Conservation (phyloP, 2,113 vertebrate species). For the Phaethon lepturus region DNA sequence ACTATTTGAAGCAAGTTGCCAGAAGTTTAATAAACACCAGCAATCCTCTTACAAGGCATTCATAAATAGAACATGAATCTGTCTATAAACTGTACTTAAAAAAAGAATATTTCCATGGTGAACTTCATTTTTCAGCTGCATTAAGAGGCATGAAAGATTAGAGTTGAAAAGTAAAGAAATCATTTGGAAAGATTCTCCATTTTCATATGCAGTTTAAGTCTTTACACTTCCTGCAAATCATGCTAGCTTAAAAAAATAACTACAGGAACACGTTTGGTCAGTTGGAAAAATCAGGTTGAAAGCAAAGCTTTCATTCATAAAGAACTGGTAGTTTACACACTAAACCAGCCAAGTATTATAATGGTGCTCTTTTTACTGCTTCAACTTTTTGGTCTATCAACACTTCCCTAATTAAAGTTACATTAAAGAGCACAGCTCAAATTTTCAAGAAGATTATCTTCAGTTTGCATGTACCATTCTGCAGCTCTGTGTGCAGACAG, state of each 20-base stretch:
- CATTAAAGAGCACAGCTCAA: background rate
- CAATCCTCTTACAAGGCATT: conserved; percentile 51
- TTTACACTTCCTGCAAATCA: conserved; percentile 42
- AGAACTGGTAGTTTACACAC: background rate
- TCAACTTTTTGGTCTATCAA: background rate
- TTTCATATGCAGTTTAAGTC: conserved; percentile 31
- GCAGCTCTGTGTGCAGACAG: background rate
- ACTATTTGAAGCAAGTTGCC: conserved; percentile 11
- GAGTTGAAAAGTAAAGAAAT: conserved; percentile 67
- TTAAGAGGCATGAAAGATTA: conserved; percentile 56
- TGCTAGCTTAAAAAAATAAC: background rate
- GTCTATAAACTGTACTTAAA: conserved; percentile 62
- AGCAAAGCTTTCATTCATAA: background rate
- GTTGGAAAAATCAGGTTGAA: background rate
- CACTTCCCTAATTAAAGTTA: background rate
- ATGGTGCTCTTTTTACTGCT: background rate
- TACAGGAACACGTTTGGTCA: background rate
- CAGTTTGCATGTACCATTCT: background rate
- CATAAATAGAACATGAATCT: conserved; percentile 31
- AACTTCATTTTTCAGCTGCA: conserved; percentile 66
- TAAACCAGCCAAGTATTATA: background rate
- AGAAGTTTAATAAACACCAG: conserved; percentile 53
- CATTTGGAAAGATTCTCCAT: conserved; percentile 33
- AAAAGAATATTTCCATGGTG: conserved; percentile 59
- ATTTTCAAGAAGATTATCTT: background rate